phyloP scores from a whole-genome alignment of 2,113 vertebrate species.

The sheep (Ovis aries) region DNA sequence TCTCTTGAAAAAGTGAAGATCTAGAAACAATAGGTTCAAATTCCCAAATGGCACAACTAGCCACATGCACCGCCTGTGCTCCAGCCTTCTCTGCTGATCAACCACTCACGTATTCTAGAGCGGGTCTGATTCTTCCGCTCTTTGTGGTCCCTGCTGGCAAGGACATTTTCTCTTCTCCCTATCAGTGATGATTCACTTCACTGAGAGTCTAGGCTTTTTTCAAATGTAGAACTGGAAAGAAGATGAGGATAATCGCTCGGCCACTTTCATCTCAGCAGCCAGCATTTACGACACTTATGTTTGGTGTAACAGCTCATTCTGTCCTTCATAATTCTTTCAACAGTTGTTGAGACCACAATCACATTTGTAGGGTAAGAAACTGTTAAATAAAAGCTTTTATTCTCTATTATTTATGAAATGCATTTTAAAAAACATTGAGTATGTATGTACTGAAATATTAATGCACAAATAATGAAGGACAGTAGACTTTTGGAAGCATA shows the following conservation, averaged over 20 bases:
- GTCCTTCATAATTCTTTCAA: neutral
- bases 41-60: neutral
- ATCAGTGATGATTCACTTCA: neutral
- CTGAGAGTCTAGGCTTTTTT: neutral
- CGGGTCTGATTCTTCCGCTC: neutral
- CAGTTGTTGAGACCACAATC: neutral
- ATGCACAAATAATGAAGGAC: neutral
- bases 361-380: neutral
- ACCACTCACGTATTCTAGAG: neutral
- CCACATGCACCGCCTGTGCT: rapidly evolving
- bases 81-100: neutral
- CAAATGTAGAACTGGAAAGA: neutral
- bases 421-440: neutral
- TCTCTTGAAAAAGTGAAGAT: neutral
- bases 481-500: neutral
- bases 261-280: neutral
- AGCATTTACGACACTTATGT: neutral
- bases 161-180: neutral
- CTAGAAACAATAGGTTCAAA: neutral
- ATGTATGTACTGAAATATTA: neutral
- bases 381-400: neutral
- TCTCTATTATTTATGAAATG: neutral
- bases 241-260: neutral
- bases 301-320: neutral
- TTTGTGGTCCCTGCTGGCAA: neutral